Conservation (phyloP, 92 coral and sea anemone genomes). For the Blastomussa wellsi region DNA sequence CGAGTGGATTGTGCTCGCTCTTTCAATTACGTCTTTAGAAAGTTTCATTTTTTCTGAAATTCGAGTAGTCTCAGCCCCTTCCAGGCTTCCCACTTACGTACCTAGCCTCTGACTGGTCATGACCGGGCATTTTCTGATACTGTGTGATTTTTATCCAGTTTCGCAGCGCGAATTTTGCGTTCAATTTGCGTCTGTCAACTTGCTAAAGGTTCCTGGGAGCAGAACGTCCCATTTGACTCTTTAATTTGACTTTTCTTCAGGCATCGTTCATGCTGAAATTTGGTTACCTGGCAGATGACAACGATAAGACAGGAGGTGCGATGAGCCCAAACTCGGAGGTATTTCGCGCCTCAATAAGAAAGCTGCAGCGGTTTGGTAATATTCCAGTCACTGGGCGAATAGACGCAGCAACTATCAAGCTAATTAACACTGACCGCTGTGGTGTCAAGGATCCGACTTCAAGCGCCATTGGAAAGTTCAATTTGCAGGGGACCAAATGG, state of each 20-base stretch:
- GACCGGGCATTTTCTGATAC: neutral
- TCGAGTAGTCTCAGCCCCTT: no score
- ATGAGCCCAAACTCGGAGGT: conserved; percentile 18
- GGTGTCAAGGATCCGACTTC: conserved; percentile 62
- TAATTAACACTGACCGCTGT: conserved; percentile 68
- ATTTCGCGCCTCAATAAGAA: conserved; percentile 38
- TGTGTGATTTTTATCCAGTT: neutral
- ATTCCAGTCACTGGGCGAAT: conserved; percentile 63
- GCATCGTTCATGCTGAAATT: conserved; percentile 39
- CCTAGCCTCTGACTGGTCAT: neutral
- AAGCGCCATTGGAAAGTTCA: conserved; percentile 48
- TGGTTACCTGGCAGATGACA: conserved; percentile 44
- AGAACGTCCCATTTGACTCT: neutral
- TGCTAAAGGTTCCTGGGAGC: neutral
- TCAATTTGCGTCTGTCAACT: neutral
- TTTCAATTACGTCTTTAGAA: no score
- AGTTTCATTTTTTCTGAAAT: no score
- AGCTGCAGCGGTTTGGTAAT: conserved; percentile 69
- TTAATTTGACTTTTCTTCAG: conserved; percentile 10
- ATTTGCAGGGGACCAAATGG: conserved; percentile 71
- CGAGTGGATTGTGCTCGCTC: no score
- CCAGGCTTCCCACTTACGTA: no score
- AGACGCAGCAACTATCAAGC: conserved; percentile 59
- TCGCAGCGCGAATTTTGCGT: neutral
- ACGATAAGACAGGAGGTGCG: conserved; percentile 22